phyloP scores from a whole-genome alignment of 2,888 invertebrate genomes.

The Vandiemenella viatica region DNA sequence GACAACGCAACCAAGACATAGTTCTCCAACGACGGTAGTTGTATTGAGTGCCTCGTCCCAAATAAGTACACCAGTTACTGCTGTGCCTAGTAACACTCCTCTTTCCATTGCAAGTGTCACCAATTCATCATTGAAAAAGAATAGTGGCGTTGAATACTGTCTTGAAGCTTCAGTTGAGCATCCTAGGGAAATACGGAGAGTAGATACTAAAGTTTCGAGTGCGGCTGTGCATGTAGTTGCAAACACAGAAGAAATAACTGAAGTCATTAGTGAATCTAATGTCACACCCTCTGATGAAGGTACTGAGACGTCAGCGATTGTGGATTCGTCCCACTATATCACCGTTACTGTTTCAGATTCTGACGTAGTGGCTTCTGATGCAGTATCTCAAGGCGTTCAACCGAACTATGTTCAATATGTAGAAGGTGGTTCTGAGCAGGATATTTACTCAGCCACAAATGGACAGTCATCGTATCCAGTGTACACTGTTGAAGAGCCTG shows the following conservation, averaged over 20 bases:
- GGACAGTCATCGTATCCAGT: neutral
- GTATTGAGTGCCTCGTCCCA: neutral
- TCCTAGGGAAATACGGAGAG: neutral
- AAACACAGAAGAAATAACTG: neutral
- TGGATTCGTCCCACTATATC: neutral
- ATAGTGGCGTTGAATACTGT: neutral
- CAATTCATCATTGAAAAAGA: neutral
- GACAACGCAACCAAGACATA: neutral
- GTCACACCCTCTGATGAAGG: neutral
- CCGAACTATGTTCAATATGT: constrained; percentile 2
- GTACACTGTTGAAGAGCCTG: neutral
- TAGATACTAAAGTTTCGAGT: neutral
- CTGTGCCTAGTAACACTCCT: neutral
- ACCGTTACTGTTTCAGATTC: neutral
- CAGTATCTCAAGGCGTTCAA: neutral
- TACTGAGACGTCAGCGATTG: neutral
- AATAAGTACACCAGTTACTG: neutral
- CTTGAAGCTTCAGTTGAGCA: neutral
- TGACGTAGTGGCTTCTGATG: neutral
- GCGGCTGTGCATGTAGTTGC: neutral
- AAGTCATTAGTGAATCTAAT: neutral
- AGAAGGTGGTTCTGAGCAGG: neutral
- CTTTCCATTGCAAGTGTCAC: neutral
- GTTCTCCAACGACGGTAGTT: neutral
- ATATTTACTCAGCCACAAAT: neutral